phyloP scores from a whole-genome alignment of 2,888 invertebrate genomes.

The Catocala nupta region DNA sequence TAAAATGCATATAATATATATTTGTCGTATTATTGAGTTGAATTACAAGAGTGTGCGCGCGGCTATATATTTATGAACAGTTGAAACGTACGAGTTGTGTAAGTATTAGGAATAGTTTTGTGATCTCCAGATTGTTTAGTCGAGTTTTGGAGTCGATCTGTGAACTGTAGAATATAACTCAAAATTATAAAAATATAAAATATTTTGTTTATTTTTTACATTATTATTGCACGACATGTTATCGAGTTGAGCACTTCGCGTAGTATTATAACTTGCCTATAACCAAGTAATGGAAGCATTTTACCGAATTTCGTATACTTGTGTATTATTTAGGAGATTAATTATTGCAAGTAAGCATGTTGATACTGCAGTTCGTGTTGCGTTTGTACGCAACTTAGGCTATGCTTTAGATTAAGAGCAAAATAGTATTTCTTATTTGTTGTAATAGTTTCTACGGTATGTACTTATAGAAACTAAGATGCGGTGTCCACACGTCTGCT shows the following conservation, averaged over 20 bases:
- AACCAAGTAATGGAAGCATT: slow-evolving; percentile 53
- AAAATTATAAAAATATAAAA: slow-evolving; percentile 39
- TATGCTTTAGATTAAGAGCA: slow-evolving; percentile 67
- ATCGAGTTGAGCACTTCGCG: slow-evolving; percentile 52
- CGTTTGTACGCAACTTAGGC: slow-evolving; percentile 60
- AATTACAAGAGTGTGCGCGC: slow-evolving; percentile 43
- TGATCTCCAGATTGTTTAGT: slow-evolving; percentile 81
- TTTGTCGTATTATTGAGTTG: slow-evolving; percentile 4
- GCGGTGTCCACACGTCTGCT: slow-evolving; percentile 34
- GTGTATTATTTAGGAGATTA: slow-evolving; percentile 57
- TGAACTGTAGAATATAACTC: slow-evolving; percentile 58
- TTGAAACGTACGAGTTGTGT: slow-evolving; percentile 51
- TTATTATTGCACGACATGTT: slow-evolving; percentile 54
- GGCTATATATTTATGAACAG: slow-evolving; percentile 38
- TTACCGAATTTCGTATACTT: slow-evolving; percentile 49
- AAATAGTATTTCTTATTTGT: slow-evolving; percentile 76
- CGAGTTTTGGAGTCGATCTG: slow-evolving; percentile 73
- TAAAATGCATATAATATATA: slow-evolving; percentile 6
- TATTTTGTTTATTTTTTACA: slow-evolving; percentile 34
- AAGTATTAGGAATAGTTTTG: slow-evolving; percentile 79
- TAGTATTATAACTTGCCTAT: slow-evolving; percentile 55
- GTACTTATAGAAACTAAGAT: slow-evolving; percentile 61
- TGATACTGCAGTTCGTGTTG: slow-evolving; percentile 47
- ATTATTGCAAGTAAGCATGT: slow-evolving; percentile 45
- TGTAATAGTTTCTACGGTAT: slow-evolving; percentile 59